Percentiles rank a stretch among this genome's conserved stretches.
These are phyloP conservation scores for Galaxias olidus DNA, from an alignment of 2,797 vertebrate species.

Conservation along the genomic window DNA sequence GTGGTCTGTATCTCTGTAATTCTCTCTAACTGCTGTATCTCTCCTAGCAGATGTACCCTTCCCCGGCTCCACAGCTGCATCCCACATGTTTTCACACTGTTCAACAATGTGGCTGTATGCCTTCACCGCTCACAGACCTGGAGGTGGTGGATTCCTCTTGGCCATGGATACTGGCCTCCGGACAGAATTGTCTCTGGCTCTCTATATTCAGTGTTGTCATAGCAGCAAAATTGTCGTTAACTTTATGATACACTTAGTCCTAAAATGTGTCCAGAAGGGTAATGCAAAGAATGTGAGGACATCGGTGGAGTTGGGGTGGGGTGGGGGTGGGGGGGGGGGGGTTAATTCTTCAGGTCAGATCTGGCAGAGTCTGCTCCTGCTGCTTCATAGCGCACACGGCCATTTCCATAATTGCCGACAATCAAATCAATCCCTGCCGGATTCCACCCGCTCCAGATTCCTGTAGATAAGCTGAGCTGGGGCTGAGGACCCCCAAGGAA, in stretches of 20 bases:
- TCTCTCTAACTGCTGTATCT: slow-evolving; percentile 62
- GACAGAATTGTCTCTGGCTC: slow-evolving; percentile 18
- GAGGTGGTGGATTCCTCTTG: slow-evolving; percentile 44
- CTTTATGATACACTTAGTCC: slow-evolving; percentile 40
- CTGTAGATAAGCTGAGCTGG: slow-evolving; percentile 72
- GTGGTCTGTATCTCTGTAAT: slow-evolving; percentile 51
- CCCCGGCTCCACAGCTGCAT: slow-evolving; percentile 70
- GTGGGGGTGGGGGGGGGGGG: slow-evolving; percentile 15
- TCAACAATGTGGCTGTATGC: slow-evolving; percentile 47
- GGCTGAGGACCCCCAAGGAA: slow-evolving; percentile 76
- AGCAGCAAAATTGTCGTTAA: slow-evolving; percentile 16
- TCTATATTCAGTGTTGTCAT: slow-evolving; percentile 40
- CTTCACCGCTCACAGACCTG: slow-evolving; percentile 31
- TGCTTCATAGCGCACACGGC: slow-evolving; percentile 65
- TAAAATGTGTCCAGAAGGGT: slow-evolving; percentile 59
- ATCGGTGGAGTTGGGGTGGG: slow-evolving; percentile 35
- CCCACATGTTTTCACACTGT: slow-evolving; percentile 72
- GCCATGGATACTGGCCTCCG: neutral
- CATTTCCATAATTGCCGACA: slow-evolving; percentile 79
- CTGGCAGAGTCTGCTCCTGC: slow-evolving; percentile 56
- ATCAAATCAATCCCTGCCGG: slow-evolving; percentile 77
- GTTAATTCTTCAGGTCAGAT: slow-evolving; percentile 40
- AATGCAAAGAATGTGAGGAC: slow-evolving; percentile 60
- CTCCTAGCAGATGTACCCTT: slow-evolving; percentile 66
- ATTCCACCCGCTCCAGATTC: slow-evolving; percentile 77